phyloP scores from a whole-genome alignment of 1,140 invertebrate species.

The Drosophila kurseongensis region DNA sequence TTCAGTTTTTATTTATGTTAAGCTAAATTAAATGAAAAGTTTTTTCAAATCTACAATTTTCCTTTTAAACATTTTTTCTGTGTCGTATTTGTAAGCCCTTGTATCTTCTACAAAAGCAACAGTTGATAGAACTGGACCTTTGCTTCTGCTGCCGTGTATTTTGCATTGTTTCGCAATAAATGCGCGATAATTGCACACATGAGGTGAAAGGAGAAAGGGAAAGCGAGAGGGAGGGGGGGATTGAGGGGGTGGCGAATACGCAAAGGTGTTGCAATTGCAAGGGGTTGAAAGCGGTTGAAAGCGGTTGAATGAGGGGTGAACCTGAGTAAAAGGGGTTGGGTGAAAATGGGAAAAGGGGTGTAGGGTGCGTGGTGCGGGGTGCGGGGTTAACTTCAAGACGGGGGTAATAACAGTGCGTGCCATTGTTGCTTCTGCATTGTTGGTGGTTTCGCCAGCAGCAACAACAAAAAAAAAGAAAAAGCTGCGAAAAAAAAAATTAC shows the following conservation, averaged over 20 bases:
- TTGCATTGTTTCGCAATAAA: slow-evolving; percentile 82
- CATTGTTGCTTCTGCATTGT: slow-evolving; percentile 36
- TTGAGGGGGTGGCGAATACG: not conserved
- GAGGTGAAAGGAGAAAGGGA: slow-evolving; percentile 9
- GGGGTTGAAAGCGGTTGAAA: slow-evolving; percentile 7
- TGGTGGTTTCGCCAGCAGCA: slow-evolving; percentile 10
- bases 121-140: slow-evolving; percentile 51
- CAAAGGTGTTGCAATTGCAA: slow-evolving; percentile 25
- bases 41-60: no score
- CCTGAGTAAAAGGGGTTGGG: slow-evolving; percentile 2
- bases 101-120: slow-evolving; percentile 28
- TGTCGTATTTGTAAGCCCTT: not conserved
- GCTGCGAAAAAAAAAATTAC: slow-evolving; percentile 30
- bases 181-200: slow-evolving; percentile 73
- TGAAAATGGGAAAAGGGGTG: not conserved
- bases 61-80: no score
- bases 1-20: no score
- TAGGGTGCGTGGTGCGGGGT: not conserved
- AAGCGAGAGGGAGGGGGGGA: not conserved
- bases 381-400: slow-evolving; percentile 5
- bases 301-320: not conserved
- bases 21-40: no score
- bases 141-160: slow-evolving; percentile 53
- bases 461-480: slow-evolving; percentile 4
- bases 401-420: slow-evolving; percentile 31